Conservation (phyloP, 2,113 vertebrate species). For the Otus sunia region DNA sequence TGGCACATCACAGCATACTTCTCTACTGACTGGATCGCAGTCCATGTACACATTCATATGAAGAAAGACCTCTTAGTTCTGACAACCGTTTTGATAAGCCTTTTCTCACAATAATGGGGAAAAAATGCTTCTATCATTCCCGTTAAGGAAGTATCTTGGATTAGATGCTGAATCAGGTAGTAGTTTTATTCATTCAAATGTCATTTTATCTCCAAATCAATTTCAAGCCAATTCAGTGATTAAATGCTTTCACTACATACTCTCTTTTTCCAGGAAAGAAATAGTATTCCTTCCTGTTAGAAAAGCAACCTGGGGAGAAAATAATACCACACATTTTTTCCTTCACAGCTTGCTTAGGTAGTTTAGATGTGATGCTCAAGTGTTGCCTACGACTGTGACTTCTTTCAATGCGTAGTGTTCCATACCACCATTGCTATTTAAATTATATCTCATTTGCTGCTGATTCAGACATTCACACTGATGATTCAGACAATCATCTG, state of each 20-base stretch:
- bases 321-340: conserved; percentile 7
- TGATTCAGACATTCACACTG: background rate
- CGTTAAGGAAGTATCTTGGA: background rate
- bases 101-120: background rate
- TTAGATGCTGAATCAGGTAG: background rate
- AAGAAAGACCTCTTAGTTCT: background rate
- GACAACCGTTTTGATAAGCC: background rate
- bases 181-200: background rate
- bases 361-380: background rate
- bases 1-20: background rate
- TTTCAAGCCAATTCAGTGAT: background rate
- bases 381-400: background rate
- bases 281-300: background rate
- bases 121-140: background rate
- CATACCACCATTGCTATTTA: background rate
- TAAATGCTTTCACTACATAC: background rate
- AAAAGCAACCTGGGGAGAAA: conserved; percentile 15
- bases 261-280: background rate
- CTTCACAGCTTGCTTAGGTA: conserved; percentile 23
- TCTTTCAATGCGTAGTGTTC: background rate
- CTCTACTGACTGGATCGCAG: background rate
- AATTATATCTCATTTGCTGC: background rate
- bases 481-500: background rate
- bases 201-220: background rate
- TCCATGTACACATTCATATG: background rate